phyloP scores from a whole-genome alignment of 2,888 invertebrate species.

The Sisyra terminalis region DNA sequence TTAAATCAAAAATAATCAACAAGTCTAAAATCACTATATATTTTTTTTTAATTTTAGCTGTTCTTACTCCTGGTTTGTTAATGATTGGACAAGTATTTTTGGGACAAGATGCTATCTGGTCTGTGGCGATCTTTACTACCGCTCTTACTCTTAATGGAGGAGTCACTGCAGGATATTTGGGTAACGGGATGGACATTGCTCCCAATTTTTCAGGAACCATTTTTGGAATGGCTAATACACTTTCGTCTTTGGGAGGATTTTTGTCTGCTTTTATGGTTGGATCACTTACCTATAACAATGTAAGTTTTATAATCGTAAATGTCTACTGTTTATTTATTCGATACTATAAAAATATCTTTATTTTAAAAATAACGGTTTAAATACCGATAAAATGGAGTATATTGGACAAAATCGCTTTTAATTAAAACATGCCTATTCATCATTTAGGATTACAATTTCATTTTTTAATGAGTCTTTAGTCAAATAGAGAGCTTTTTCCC shows the following conservation, averaged over 20 bases:
- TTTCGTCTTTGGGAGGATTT: conserved; percentile 70
- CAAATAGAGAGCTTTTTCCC: too few species aligned
- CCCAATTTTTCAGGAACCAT: conserved; percentile 82
- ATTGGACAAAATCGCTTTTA: too few species aligned
- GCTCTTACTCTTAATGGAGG: conserved; percentile 73
- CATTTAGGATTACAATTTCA: too few species aligned
- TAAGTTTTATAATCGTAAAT: conserved; percentile 24
- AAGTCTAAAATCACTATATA: not conserved
- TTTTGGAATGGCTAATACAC: conserved; percentile 75
- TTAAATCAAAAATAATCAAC: not conserved
- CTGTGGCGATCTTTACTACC: conserved; percentile 61
- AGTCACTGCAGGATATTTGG: conserved; percentile 71
- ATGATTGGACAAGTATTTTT: conserved; percentile 59
- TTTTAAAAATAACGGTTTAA: too few species aligned
- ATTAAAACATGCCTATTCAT: too few species aligned
- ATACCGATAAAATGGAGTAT: too few species aligned
- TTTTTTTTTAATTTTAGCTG: conserved; percentile 32
- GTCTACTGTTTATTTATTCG: too few species aligned
- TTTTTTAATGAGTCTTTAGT: too few species aligned
- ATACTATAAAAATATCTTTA: too few species aligned
- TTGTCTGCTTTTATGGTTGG: conserved; percentile 70
- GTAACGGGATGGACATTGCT: conserved; percentile 75
- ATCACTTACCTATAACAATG: conserved; percentile 51
- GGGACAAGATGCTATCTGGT: conserved; percentile 51
- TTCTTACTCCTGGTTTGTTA: conserved; percentile 46